Conservation (phyloP, 2,888 invertebrate species). For the Empis livida region DNA sequence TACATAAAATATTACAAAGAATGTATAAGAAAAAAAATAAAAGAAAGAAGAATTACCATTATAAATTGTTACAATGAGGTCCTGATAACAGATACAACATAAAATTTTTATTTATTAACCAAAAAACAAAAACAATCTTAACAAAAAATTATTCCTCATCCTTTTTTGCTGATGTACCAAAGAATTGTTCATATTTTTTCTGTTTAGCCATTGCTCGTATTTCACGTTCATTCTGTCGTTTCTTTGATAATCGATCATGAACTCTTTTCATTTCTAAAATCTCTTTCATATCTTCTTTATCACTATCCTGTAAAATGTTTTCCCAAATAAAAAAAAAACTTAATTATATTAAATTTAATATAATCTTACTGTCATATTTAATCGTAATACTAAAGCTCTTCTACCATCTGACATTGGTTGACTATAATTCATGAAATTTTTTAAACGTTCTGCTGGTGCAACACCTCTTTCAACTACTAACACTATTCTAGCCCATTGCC, state of each 20-base stretch:
- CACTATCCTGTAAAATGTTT: constrained; percentile 58
- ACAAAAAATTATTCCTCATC: not conserved
- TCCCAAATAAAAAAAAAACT: not conserved
- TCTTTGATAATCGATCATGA: constrained; percentile 65
- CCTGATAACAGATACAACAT: no score
- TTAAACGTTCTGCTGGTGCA: constrained; percentile 71
- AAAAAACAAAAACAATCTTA: no score
- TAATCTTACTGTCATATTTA: constrained; percentile 68
- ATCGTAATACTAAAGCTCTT: constrained; percentile 71
- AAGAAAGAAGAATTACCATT: no score
- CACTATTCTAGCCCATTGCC: constrained; percentile 96
- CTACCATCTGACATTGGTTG: constrained; percentile 86
- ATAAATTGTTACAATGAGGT: no score
- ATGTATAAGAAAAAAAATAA: no score
- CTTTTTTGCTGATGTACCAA: constrained; percentile 17
- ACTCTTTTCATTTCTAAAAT: constrained; percentile 80
- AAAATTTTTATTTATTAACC: no score
- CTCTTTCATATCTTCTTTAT: constrained; percentile 89
- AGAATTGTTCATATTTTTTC: constrained; percentile 27
- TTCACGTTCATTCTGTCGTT: constrained; percentile 40
- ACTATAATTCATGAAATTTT: constrained; percentile 80
- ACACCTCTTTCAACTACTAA: constrained; percentile 96
- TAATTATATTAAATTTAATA: not conserved
- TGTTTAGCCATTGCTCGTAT: constrained; percentile 22
- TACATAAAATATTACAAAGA: no score